Conservation (phyloP, 2,113 vertebrate species). For the Brienomyrus longianalis region DNA sequence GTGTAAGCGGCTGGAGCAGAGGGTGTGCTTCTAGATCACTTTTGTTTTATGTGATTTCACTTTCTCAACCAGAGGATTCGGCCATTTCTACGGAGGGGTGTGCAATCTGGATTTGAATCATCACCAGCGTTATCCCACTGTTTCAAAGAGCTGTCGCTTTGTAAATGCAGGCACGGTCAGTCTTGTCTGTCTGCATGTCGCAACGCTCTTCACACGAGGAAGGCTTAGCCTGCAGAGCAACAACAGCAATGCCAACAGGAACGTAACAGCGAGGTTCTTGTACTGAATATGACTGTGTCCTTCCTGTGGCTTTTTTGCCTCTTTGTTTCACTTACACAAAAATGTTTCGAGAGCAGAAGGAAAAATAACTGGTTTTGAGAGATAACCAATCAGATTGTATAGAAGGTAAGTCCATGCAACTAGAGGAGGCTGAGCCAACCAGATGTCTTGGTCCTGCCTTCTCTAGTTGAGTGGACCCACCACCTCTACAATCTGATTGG, state of each 20-base stretch:
- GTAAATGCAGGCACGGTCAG: not conserved
- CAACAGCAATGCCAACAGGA: not conserved
- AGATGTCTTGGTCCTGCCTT: no score
- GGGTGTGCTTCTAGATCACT: not conserved
- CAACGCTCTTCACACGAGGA: not conserved
- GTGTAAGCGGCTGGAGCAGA: not conserved
- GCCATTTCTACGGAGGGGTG: not conserved
- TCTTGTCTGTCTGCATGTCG: not conserved
- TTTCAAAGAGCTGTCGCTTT: not conserved
- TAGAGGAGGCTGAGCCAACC: no score
- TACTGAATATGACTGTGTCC: not conserved
- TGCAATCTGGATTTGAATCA: not conserved
- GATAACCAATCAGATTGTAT: no score
- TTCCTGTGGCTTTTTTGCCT: not conserved
- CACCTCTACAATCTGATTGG: no score
- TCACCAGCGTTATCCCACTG: not conserved
- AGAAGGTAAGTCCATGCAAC: no score
- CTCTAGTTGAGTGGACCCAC: no score
- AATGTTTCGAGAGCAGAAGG: no score
- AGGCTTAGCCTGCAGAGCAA: not conserved
- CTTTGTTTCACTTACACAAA: not conserved
- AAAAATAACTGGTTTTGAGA: no score
- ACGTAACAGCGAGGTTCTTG: not conserved
- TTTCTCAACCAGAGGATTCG: not conserved
- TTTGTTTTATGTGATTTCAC: not conserved